Base-by-base conservation (phyloP, 2,113 vertebrate genomes). In the Trematocara nigrifrons region DNA sequence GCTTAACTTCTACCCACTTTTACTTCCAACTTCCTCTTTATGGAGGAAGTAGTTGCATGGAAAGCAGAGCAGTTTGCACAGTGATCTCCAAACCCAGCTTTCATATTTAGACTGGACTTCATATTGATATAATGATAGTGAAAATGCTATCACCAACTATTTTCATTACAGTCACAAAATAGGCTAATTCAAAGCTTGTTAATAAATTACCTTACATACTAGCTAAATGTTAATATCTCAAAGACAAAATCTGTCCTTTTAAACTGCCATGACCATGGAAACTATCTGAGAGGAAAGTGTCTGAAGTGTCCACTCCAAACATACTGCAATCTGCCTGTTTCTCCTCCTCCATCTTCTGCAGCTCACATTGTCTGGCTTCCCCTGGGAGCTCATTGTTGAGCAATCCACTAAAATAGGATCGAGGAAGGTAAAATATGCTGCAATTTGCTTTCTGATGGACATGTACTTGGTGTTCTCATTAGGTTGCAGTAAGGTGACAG, bases 381-480 rank as follows among this genome's bases (percentile, higher is more conserved):
- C 47, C 22, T 9, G 86, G 71, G 92, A 92, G 66, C 85, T 92
- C 80, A 87, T 89, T 86, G 86, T 54, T 66, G 83, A 85, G 80
- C 15, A 84, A 78, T 79, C 33, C 80, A 76, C 79, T 84, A 84
- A 83, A 31, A 79, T 49, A 76, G 53, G 45, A 79, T 35, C 31
- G 61, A 66, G 77, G 80, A 26, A 51, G 20, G 85, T 51, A 59
- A 83, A 85, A 79, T 82, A 51, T 38, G 33, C 45, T 89, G 83
- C 52, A 35, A 81, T 88, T 84, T 83, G 20, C 51, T 86, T 81
- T 83, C 57, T 83, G 82, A 91, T 69, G 61, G 87, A 89, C 79
- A 69, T 83, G 54, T 10, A 84, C 82, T 86, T 84, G 54, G 61
- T 85, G 76, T 77, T 80, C 86, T 85, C 82, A 89, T 91, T 87